Evolutionary conservation across 2,797 vertebrate species (phyloP), one percentile per base, ranked within the genome.

Genomic region (Phoxinus dragarum): DNA sequence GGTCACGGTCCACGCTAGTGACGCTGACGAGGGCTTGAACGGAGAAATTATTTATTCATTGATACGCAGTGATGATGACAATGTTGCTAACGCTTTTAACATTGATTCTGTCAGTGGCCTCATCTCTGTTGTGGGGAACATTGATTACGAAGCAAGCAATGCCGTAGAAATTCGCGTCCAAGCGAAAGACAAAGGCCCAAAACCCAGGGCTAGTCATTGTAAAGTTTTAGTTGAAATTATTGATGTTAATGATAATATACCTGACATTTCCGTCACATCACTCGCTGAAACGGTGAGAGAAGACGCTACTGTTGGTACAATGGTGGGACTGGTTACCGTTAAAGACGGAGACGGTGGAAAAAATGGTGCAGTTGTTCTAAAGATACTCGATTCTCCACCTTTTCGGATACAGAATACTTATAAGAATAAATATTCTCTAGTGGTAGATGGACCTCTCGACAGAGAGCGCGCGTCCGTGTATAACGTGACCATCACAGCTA

Each of bases 361-460:
- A 0, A 96, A 96, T 23, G 88, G 88, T 6, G 86, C 74, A 0
- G 71, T 78, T 19, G 4, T 69, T 14, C 8, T 89, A 17, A 81
- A 82, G 3, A 68, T 96, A 59, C 81, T 88, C 31, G 89, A 79
- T 0, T 71, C 44, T 54, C 71, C 73, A 21, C 88, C 84, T 7
- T 90, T 90, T 84, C n/a, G 69, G 21, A 23, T 90, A 36, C 82
- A 89, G 6, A 85, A 49, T 4, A 85, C 84, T 0, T 89, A 89
- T 47, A 96, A 95, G 73, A 96, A 96, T 88, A 95, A 95, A 87
- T 97, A 96, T 84, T 95, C 95, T 0, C 90, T 96, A 85, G 87
- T 94, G 40, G 95, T 96, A 38, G 92, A 93, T 84, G 93, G 94
- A 40, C 90, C 90, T 0, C 88, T 97, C 59, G 96, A 96, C 90